Evolutionary conservation across 2,888 invertebrate species (phyloP).

Genomic region (Lobophora halterata): DNA sequence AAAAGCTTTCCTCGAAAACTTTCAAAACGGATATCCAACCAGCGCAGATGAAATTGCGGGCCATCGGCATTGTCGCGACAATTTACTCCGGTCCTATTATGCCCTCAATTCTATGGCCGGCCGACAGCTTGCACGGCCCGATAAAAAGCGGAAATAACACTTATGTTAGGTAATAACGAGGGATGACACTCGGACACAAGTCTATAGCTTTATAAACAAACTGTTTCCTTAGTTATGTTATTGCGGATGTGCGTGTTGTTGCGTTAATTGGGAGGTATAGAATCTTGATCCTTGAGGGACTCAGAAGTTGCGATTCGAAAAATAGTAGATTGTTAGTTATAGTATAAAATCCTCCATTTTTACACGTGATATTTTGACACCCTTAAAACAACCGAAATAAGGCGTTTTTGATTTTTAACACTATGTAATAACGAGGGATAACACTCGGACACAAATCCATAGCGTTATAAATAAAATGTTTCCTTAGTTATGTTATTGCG

Average conservation of each 20-base stretch:
- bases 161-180: conserved; percentile 35
- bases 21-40: conserved; percentile 17
- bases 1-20: conserved; percentile 9
- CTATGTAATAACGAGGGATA: conserved; percentile 38
- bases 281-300: conserved; percentile 9
- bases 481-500: conserved; percentile 17
- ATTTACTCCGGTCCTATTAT: conserved; percentile 36
- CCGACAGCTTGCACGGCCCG: conserved; percentile 33
- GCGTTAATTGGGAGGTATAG: conserved; percentile 14
- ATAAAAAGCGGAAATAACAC: conserved; percentile 39
- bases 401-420: too few relatives aligned
- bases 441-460: conserved; percentile 22
- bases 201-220: conserved; percentile 21
- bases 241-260: conserved; percentile 8
- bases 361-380: too few relatives aligned
- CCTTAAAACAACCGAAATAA: too few relatives aligned
- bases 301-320: too few relatives aligned
- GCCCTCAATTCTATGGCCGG: conserved; percentile 33
- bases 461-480: conserved; percentile 20
- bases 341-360: too few relatives aligned
- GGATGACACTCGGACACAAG: conserved; percentile 30
- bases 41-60: conserved; percentile 35
- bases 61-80: conserved; percentile 35
- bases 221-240: conserved; percentile 18
- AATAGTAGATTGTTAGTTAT: too few relatives aligned